Evolutionary conservation across 2,797 vertebrate genomes (phyloP).

Genomic region (Sparus aurata): DNA sequence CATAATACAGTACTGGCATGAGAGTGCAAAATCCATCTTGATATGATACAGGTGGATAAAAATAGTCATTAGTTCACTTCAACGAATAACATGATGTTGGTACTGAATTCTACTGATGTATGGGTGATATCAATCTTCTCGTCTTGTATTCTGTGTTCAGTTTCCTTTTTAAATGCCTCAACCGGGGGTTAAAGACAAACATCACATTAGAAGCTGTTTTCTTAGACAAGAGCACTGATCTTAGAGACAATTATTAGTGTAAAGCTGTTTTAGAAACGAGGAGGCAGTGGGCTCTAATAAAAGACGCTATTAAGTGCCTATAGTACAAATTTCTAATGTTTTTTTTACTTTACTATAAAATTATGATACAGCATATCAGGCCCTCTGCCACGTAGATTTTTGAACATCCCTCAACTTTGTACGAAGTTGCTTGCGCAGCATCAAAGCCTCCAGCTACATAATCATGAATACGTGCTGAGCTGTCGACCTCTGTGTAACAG

Average conservation of each 20-base stretch:
- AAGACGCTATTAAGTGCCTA: not conserved
- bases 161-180: not conserved
- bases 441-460: not conserved
- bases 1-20: not conserved
- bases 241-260: not conserved
- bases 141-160: not conserved
- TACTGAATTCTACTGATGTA: too few species aligned
- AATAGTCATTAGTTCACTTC: too few species aligned
- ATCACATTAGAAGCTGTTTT: not conserved
- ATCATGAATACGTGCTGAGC: not conserved
- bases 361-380: too few species aligned
- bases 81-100: too few species aligned
- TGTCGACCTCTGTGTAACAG: not conserved
- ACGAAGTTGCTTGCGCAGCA: too few species aligned
- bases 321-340: not conserved
- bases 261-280: not conserved
- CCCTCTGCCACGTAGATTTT: not conserved
- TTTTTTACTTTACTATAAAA: too few species aligned
- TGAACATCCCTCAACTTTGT: not conserved
- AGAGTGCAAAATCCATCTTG: too few species aligned
- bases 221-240: too few species aligned
- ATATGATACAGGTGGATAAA: too few species aligned
- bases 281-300: not conserved
- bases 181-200: not conserved
- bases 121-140: not conserved